Base-by-base conservation (phyloP, 2,888 invertebrate species). In the Bugula neritina region DNA sequence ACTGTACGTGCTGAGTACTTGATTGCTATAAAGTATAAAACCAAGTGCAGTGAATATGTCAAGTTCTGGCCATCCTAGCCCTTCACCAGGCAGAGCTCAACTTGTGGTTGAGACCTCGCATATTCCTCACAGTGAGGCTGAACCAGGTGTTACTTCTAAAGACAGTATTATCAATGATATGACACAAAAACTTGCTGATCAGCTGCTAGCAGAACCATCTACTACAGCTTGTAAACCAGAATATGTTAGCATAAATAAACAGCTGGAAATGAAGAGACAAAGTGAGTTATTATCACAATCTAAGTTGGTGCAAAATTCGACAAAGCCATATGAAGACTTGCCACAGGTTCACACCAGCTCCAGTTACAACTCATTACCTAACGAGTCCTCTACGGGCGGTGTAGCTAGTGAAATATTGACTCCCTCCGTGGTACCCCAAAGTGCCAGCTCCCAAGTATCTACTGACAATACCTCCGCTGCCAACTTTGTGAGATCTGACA, bases 201-300 rank as follows among this genome's bases (percentile, higher is more conserved):
- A 31, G 3, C 27, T 63, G 31, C 31, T 63, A n/a, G 31, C 10
- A 2, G 31, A 63, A 13, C 63, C 63, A 29, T 5, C 63, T 25
- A 31, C 21, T 13, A 31, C 5, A 13, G 63, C 27, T 10, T 27
- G 31, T 27, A 63, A 63, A 63, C 10, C 63, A 2, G 63, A 63
- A 63, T 63, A 63, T 63, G 31, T 63, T 63, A 63, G 63, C n/a
- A 63, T 63, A 10, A 63, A 63, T 31, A 21, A 63, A 34, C 27
- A 63, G 27, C 31, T 63, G 10, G 63, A 63, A 31, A 27, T 25
- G 5, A 25, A 63, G 34, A 63, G 31, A 31, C 21, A 63, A 31
- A 21, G n/a, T 13, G 63, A 63, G 29, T 31, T 63, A 31, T 27
- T 31, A 25, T 2, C 21, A 63, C 63, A 31, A 10, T 43, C 43